These are phyloP conservation scores for Ormyrus rosae DNA, from an alignment of 2,888 invertebrate species.

Conservation along the genomic window DNA sequence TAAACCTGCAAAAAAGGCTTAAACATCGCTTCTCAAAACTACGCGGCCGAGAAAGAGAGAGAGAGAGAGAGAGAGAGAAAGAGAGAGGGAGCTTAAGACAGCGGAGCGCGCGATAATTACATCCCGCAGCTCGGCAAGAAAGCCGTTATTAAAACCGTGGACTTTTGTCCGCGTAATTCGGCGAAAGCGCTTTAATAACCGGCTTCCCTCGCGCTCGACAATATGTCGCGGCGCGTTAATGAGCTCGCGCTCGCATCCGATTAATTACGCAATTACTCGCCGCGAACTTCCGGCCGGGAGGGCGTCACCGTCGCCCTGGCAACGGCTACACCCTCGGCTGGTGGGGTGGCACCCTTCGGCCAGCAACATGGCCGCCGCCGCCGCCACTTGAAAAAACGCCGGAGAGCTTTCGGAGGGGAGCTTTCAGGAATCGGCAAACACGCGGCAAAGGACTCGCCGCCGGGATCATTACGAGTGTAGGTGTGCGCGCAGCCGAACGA, in stretches of 20 bases:
- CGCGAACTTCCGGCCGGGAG: background rate
- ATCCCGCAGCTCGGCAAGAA: background rate
- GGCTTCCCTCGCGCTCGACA: slow-evolving; percentile 26
- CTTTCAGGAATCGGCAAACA: slow-evolving; percentile 41
- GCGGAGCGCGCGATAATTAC: slow-evolving; percentile 23
- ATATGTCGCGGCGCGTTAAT: slow-evolving; percentile 47
- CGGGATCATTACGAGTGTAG: slow-evolving; percentile 15
- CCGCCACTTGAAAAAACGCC: slow-evolving; percentile 7
- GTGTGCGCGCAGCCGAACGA: slow-evolving; percentile 22
- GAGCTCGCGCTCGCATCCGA: slow-evolving; percentile 40
- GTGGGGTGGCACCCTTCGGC: slow-evolving; percentile 57
- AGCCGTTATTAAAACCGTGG: slow-evolving; percentile 34
- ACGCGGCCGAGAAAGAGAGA: background rate
- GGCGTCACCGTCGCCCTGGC: slow-evolving; percentile 66
- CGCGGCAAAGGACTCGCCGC: slow-evolving; percentile 32
- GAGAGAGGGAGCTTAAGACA: background rate
- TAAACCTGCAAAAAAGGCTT: slow-evolving; percentile 2
- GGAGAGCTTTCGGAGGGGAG: slow-evolving; percentile 42
- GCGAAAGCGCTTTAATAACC: slow-evolving; percentile 27
- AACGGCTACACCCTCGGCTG: slow-evolving; percentile 62
- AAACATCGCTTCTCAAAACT: slow-evolving; percentile 13
- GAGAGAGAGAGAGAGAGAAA: too few relatives aligned
- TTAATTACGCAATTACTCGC: slow-evolving; percentile 49
- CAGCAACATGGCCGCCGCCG: slow-evolving; percentile 58
- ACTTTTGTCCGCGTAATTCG: slow-evolving; percentile 16